Evolutionary conservation across 37 sponge, comb jelly and placozoan species (phyloP), one percentile per base, ranked within the genome.

Genomic region (Hexactinellida sp.): DNA sequence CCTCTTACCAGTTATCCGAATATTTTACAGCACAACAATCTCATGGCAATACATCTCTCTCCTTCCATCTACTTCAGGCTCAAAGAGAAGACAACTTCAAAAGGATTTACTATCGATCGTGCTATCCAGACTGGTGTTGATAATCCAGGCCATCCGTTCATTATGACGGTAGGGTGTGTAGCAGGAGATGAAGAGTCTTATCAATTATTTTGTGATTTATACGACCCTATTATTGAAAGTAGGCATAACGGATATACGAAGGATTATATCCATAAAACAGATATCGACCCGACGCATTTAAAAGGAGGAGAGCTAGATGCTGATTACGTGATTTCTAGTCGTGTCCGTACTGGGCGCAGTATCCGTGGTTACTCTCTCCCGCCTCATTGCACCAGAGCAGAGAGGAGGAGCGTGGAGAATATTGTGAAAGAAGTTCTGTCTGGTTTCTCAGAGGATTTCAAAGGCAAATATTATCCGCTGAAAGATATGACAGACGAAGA

Each of bases 381-480:
- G n/a, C 93, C 96, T 28, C 55, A 54, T 28, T 87, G 85, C 54
- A 86, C 88, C 36, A 92, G 87, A 55, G 88, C 85, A 23, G 90
- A 94, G 63, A 88, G 95, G 28, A 37, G 85, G 19, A 89, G 89
- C 54, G 89, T 94, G 3, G 91, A 91, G 85, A 88, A 88, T 52
- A 85, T 89, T 0, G 86, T 89, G 9, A 51, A 71, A 13, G 37
- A 71, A 24, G 91, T 89, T 54, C 47, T 87, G 28, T 39, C 84
- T 36, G 84, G 88, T n/a, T 88, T 94, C 41, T 54, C 83, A 24
- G 92, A 89, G 10, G 87, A 76, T 37, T 86, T 92, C 21, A 71
- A 87, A 21, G 95, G 95, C 25, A 82, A 54, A 0, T 94, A 91
- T 90, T 91, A 89, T 63, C 86, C 95, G 36, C 91, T 94, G 36